Conservation (phyloP, 2,888 invertebrate genomes). For the Megaustenia siamemsis region DNA sequence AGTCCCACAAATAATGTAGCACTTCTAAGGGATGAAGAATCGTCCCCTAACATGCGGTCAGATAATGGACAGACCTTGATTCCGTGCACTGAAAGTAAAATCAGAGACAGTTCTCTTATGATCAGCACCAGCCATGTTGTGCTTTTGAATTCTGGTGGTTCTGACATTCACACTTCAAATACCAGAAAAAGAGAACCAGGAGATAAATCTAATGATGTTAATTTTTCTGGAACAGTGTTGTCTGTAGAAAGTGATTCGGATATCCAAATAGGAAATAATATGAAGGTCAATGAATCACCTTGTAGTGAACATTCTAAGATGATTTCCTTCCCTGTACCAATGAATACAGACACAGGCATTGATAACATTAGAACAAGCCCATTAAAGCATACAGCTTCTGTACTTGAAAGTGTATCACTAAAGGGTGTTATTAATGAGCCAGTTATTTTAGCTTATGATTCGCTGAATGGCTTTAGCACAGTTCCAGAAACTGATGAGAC, state of each 20-base stretch:
- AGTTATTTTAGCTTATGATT: slow-evolving; percentile 11
- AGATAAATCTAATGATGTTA: background rate
- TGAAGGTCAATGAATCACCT: background rate
- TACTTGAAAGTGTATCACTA: background rate
- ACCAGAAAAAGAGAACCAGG: background rate
- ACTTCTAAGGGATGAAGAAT: background rate
- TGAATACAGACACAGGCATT: background rate
- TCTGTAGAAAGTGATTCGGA: background rate
- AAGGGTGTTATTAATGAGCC: background rate
- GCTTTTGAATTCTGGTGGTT: background rate
- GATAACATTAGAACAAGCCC: background rate
- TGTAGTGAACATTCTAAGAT: background rate
- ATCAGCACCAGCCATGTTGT: background rate
- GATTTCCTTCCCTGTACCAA: background rate
- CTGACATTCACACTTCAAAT: background rate
- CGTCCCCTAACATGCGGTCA: background rate
- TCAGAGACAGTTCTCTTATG: background rate
- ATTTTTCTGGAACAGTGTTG: background rate
- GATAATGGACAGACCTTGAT: background rate
- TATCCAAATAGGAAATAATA: background rate
- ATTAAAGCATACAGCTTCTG: background rate
- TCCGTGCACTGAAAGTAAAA: background rate
- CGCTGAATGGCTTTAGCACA: background rate
- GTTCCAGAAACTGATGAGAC: slow-evolving; percentile 15
- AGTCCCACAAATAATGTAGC: slow-evolving; percentile 12